Percentiles rank a stretch among this genome's conserved stretches.
Evolutionary conservation across 1,140 invertebrate genomes (phyloP).

Genomic region (Spodoptera frugiperda): DNA sequence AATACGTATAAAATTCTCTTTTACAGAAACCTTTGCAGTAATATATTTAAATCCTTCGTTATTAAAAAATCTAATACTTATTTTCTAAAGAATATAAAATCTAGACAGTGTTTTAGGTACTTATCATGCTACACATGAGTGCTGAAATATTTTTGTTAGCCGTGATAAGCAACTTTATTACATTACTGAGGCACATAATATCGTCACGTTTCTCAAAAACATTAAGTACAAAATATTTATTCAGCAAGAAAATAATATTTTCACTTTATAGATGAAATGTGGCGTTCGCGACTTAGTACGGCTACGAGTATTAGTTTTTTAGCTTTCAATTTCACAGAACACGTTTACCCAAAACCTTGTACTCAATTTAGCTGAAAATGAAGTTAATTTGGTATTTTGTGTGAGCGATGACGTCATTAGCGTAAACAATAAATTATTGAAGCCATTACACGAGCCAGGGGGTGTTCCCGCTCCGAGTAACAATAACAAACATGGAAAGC

Average conservation of each 20-base stretch:
- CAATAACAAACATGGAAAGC: conserved; percentile 66
- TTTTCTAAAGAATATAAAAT: too few species aligned
- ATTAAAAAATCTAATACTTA: too few species aligned
- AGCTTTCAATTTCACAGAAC: conserved; percentile 16
- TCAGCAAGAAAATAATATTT: background rate
- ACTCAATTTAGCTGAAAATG: conserved; percentile 33
- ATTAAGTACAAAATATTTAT: conserved; percentile 1
- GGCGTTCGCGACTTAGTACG: background rate
- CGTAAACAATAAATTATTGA: conserved; percentile 38
- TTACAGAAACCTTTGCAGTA: too few species aligned
- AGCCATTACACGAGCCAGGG: conserved; percentile 27
- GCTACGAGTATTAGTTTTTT: conserved; percentile 1
- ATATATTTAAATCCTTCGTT: too few species aligned
- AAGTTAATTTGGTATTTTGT: conserved; percentile 37
- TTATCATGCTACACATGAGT: too few species aligned
- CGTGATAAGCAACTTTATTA: conserved; percentile 8
- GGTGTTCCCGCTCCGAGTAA: conserved; percentile 44
- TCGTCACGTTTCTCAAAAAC: conserved; percentile 24
- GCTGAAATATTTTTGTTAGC: background rate
- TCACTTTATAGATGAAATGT: conserved; percentile 1
- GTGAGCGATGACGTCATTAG: conserved; percentile 33
- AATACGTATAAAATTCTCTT: too few species aligned
- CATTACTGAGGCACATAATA: conserved; percentile 12
- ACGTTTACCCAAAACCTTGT: background rate
- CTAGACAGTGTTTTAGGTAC: too few species aligned